Percentiles rank a stretch among this genome's conserved stretches.
Conservation (phyloP, 2,797 vertebrate genomes). For the Gallirallus australis region DNA sequence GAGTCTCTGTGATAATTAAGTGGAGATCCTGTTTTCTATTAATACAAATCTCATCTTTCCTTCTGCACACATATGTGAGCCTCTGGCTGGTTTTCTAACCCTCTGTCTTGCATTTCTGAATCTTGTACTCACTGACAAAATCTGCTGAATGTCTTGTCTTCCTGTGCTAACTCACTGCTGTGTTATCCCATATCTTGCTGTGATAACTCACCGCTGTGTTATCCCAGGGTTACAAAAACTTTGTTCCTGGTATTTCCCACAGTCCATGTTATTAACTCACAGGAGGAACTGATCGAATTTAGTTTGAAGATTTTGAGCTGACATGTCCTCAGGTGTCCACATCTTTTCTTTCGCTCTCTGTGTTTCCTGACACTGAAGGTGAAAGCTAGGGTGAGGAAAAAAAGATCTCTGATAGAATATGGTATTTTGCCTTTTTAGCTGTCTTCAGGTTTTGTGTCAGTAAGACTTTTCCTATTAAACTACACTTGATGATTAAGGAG, state of each 20-base stretch:
- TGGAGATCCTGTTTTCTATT: not conserved
- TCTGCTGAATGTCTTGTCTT: not conserved
- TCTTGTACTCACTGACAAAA: not conserved
- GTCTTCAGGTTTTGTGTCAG: not conserved
- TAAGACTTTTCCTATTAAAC: not conserved
- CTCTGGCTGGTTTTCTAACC: not conserved
- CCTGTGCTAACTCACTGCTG: not conserved
- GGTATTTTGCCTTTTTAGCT: not conserved
- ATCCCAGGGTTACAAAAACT: not conserved
- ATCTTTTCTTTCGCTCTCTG: not conserved
- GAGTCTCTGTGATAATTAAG: not conserved
- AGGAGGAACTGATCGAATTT: constrained; percentile 19
- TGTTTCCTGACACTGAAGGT: not conserved
- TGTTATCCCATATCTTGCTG: not conserved
- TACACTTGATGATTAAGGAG: not conserved
- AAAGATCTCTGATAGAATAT: not conserved
- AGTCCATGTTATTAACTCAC: constrained; percentile 32
- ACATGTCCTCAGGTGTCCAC: not conserved
- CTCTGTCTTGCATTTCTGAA: not conserved
- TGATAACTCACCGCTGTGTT: not conserved
- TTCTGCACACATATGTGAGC: not conserved
- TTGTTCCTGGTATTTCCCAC: constrained; percentile 20
- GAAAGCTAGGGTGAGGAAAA: not conserved
- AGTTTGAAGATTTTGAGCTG: constrained; percentile 31
- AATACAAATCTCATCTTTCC: not conserved